A percentile compares a stretch with the other conserved stretches of the same genome.
Conservation (phyloP, 2,888 invertebrate species). For the Latheticus oryzae region DNA sequence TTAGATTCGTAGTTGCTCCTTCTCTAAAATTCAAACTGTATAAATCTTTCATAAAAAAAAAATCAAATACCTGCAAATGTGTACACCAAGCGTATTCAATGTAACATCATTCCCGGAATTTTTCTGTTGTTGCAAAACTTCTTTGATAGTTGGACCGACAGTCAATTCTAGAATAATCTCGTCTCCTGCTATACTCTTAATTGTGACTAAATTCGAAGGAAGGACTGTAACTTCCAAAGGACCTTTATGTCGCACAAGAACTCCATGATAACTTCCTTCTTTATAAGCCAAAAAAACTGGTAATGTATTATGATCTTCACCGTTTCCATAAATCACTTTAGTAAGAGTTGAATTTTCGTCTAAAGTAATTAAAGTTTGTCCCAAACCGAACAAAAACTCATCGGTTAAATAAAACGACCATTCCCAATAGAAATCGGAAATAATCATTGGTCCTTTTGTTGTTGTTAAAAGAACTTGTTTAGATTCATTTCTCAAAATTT, state of each 20-base stretch:
- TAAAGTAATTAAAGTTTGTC: slow-evolving; percentile 65
- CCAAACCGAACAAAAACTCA: slow-evolving; percentile 70
- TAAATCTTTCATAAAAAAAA: not conserved
- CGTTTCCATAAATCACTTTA: slow-evolving; percentile 67
- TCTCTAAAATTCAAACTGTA: slow-evolving; percentile 49
- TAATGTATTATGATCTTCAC: slow-evolving; percentile 64
- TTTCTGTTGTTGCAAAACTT: slow-evolving; percentile 63
- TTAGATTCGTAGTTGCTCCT: slow-evolving; percentile 47
- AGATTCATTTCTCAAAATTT: slow-evolving; percentile 48
- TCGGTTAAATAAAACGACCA: slow-evolving; percentile 69
- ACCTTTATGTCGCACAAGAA: slow-evolving; percentile 67
- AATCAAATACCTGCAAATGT: slow-evolving; percentile 62
- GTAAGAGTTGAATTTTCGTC: slow-evolving; percentile 55
- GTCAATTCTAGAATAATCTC: slow-evolving; percentile 67
- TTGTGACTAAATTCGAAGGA: slow-evolving; percentile 68
- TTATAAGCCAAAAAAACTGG: slow-evolving; percentile 69
- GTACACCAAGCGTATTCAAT: slow-evolving; percentile 66
- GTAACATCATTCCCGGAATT: slow-evolving; percentile 23
- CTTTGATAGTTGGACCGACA: slow-evolving; percentile 67
- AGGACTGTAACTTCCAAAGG: slow-evolving; percentile 70
- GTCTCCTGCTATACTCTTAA: slow-evolving; percentile 68
- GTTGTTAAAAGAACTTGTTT: slow-evolving; percentile 67
- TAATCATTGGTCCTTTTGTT: slow-evolving; percentile 70
- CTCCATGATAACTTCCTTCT: slow-evolving; percentile 69
- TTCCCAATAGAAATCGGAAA: slow-evolving; percentile 73